Base-by-base conservation (phyloP, 2,113 vertebrate species). In the Sinocyclocheilus anophthalmus region DNA sequence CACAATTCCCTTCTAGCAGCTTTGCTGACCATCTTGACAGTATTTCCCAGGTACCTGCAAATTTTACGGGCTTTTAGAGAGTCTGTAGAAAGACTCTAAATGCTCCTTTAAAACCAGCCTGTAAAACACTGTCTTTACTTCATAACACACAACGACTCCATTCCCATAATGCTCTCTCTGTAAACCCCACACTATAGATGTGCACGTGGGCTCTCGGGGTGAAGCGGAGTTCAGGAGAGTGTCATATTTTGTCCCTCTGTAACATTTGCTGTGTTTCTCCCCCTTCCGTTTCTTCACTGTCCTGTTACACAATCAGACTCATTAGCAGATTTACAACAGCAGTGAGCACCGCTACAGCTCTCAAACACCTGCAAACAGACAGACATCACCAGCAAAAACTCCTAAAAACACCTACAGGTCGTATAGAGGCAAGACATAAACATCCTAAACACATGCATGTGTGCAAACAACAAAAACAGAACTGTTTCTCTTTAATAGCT, bases 41-140 rank as follows among this genome's bases (percentile, higher is more conserved):
- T 87, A 86, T 93, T 95, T 96, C 95, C 92, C 95, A 92, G 18
- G 45, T 87, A 92, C 90, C 91, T 93, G 94, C 90, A 92, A 93
- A 93, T 91, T 96, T 96, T 95, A 96, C 90, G 91, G 93, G 93
- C 93, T 94, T 90, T 87, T 89, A 93, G 91, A 92, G 53, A 93
- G 92, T 91, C 85, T 87, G 89, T 91, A 87, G 85, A 85, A 89
- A 90, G 90, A 87, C 85, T 70, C 59, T 91, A 93, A 92, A 85
- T 84, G 88, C 86, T 86, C 87, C 90, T 92, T 94, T 59, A 94
- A 94, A 93, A 93, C 78, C 92, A 92, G 91, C 92, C 93, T 91
- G 83, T 94, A 94, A 95, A 94, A 89, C 83, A 88, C 87, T 80
- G 59, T 83, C 86, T 93, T 93, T 92, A 93, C 90, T 90, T 87